Base-by-base conservation (phyloP, 2,888 invertebrate genomes). In the Oscheius sp. region DNA sequence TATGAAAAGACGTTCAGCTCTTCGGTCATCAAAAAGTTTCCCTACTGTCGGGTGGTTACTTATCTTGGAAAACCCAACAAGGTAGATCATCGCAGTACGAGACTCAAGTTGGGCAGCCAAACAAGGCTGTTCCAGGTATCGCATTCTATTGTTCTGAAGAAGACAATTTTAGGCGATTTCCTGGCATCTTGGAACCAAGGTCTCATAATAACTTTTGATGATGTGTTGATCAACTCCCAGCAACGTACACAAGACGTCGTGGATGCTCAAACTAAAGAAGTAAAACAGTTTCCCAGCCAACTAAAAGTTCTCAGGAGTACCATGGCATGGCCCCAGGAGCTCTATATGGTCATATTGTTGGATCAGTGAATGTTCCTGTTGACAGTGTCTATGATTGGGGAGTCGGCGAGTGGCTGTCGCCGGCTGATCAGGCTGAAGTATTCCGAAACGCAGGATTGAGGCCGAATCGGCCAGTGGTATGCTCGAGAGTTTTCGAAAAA, bases 331-430 rank as follows among this genome's bases (percentile, higher is more conserved):
- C 77, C 11, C 71, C 76, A 33, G 86, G 85, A 53, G 85, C 84
- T n/a, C 76, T 87, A 3, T 86, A 81, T 68, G 88, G 88, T 11
- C 88, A 88, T 73, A 88, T 88, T 53, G 79, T 82, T 51, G 79
- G 81, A 13, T 85, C 88, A 7, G 74, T 81, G 4, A 87, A 86
- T 74, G 80, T 88, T 65, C 88, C 88, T 0, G 81, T 86, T 35
- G 86, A 88, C 66, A 76, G 74, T 4, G 83, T 82, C 48, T 82
- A 79, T 53, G 82, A 82, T 53, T 82, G 80, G 80, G 78, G 79
- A 29, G 60, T 77, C 42, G 79, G 76, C 2, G 79, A 82, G 66
- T 79, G 79, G 80, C 75, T 79, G 50, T 76, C 70, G 4, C 10
- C 66, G 1, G 65, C 73, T 70, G 76, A 81, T 50, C 70, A 79